Conservation (phyloP, 2,888 invertebrate genomes). For the Diaphora mendica region DNA sequence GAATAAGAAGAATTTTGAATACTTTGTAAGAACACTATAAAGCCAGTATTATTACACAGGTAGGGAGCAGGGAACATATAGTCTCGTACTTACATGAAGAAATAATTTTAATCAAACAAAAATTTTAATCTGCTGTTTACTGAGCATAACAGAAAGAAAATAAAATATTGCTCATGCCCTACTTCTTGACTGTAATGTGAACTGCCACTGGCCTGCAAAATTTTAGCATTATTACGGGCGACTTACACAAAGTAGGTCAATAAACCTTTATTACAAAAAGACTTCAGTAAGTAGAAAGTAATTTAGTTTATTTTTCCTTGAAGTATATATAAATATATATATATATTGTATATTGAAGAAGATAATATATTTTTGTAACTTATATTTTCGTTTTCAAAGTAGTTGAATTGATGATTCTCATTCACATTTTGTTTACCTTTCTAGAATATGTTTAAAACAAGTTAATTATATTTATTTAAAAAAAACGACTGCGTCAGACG, state of each 20-base stretch:
- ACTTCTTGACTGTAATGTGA: not conserved
- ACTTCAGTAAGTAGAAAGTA: not conserved
- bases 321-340: constrained; percentile 5
- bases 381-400: not conserved
- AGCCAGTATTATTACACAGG: no score
- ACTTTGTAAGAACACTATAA: no score
- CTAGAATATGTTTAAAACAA: no score
- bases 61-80: no score
- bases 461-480: no score
- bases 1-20: no score
- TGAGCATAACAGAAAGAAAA: not conserved
- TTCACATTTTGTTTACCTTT: no score
- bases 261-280: not conserved
- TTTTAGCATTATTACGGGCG: not conserved
- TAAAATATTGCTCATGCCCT: not conserved
- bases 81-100: no score
- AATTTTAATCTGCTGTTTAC: no score
- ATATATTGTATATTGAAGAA: not conserved
- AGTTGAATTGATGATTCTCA: no score
- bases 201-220: not conserved
- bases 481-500: no score
- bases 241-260: not conserved
- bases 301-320: not conserved
- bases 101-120: no score
- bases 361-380: not conserved